Conservation (phyloP, 2,113 vertebrate species). For the Ochotona princeps region DNA sequence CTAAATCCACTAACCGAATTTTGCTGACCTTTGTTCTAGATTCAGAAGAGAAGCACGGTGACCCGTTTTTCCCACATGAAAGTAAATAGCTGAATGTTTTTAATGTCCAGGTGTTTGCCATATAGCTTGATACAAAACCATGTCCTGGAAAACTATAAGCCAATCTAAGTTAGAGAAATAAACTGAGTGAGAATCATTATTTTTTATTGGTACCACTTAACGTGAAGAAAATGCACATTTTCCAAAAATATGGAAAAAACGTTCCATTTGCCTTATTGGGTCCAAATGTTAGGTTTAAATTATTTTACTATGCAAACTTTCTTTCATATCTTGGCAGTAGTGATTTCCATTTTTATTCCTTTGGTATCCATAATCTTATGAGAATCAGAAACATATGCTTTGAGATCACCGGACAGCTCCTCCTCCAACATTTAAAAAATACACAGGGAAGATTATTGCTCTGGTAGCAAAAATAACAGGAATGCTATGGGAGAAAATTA, state of each 20-base stretch:
- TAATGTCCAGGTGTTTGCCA: conserved; percentile 90
- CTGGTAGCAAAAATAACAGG: conserved; percentile 81
- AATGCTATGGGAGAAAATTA: conserved; percentile 81
- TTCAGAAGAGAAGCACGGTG: conserved; percentile 68
- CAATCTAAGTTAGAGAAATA: conserved; percentile 92
- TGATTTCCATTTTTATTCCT: conserved; percentile 94
- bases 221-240: conserved; percentile 90
- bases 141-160: conserved; percentile 90
- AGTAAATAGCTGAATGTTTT: conserved; percentile 85
- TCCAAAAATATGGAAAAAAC: conserved; percentile 91
- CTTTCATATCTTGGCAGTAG: conserved; percentile 93
- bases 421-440: conserved; percentile 85
- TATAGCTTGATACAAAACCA: conserved; percentile 88
- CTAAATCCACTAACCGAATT: conserved; percentile 55
- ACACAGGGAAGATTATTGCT: conserved; percentile 80
- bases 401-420: conserved; percentile 89
- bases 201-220: conserved; percentile 93
- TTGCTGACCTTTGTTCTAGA: conserved; percentile 74
- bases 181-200: conserved; percentile 92
- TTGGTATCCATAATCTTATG: conserved; percentile 92
- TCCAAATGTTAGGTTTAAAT: conserved; percentile 93
- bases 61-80: conserved; percentile 78
- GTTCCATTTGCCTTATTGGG: conserved; percentile 90
- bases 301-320: conserved; percentile 92
- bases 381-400: conserved; percentile 92